phyloP scores from a whole-genome alignment of 2,888 invertebrate genomes.

The Dascillus cervinus region DNA sequence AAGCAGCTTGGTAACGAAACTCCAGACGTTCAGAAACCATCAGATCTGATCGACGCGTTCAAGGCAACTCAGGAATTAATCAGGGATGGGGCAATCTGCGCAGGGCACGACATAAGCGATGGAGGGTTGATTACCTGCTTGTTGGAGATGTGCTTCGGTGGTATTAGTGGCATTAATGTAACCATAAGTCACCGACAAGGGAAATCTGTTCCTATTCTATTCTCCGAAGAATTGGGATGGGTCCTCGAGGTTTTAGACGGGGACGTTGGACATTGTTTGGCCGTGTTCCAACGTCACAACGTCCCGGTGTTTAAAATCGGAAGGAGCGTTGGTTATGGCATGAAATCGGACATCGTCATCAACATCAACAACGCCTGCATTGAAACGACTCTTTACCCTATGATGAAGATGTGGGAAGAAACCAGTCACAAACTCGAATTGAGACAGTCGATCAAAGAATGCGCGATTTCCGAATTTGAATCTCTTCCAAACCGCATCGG shows the following conservation, averaged over 20 bases:
- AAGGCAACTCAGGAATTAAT: constrained; percentile 77
- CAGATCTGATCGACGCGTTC: constrained; percentile 67
- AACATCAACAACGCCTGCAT: constrained; percentile 56
- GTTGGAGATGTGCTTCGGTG: constrained; percentile 95
- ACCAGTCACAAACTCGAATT: constrained; percentile 87
- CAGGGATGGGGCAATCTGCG: constrained; percentile 58
- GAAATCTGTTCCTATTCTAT: constrained; percentile 60
- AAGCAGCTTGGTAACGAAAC: constrained; percentile 66
- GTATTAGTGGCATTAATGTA: constrained; percentile 70
- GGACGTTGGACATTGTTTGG: constrained; percentile 51
- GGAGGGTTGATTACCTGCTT: constrained; percentile 87
- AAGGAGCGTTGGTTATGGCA: constrained; percentile 55
- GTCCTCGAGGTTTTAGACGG: constrained; percentile 62
- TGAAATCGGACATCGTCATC: constrained; percentile 55
- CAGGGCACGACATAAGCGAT: constrained; percentile 96
- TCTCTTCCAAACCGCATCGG: constrained; percentile 59
- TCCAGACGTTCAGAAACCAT: constrained; percentile 72
- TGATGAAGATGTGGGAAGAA: constrained; percentile 89
- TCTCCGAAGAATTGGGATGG: constrained; percentile 83
- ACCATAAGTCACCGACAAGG: constrained; percentile 52
- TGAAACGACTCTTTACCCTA: constrained; percentile 53
- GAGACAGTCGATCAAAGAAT: constrained; percentile 72
- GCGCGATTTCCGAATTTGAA: constrained; percentile 71
- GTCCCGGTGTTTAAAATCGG: constrained; percentile 65
- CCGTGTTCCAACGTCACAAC: constrained; percentile 51